These are phyloP conservation scores for Ormyrus labotus DNA, from an alignment of 2,888 invertebrate species.

Conservation along the genomic window DNA sequence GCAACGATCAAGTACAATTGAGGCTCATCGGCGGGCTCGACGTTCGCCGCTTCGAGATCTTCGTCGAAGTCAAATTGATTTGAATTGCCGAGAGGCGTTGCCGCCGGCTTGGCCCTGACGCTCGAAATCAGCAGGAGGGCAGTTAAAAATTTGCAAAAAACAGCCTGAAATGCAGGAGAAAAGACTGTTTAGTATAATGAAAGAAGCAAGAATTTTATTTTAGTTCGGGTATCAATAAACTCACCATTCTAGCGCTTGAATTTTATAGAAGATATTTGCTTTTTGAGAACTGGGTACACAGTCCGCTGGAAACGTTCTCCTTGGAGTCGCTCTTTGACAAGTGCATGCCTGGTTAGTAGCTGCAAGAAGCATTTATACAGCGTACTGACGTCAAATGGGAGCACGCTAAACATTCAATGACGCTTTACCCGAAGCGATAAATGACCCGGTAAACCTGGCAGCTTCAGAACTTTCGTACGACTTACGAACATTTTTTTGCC, in stretches of 20 bases:
- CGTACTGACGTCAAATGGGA: conserved; percentile 72
- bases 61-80: background rate
- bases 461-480: conserved; percentile 21
- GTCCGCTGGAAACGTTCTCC: background rate
- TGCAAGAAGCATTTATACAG: conserved; percentile 68
- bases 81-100: background rate
- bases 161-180: background rate
- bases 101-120: conserved; percentile 3
- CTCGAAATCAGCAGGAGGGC: conserved; percentile 4
- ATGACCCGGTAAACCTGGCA: conserved; percentile 68
- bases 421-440: conserved; percentile 69
- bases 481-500: background rate
- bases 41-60: background rate
- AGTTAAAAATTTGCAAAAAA: background rate
- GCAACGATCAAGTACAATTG: background rate
- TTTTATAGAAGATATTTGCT: too few relatives aligned
- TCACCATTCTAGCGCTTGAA: too few relatives aligned
- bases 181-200: too few relatives aligned
- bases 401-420: conserved; percentile 72
- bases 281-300: too few relatives aligned
- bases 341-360: conserved; percentile 59
- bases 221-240: too few relatives aligned
- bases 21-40: background rate
- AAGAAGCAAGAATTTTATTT: too few relatives aligned
- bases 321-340: conserved; percentile 53